Base-by-base conservation (phyloP, 1,140 invertebrate species). In the Formica exsecta region DNA sequence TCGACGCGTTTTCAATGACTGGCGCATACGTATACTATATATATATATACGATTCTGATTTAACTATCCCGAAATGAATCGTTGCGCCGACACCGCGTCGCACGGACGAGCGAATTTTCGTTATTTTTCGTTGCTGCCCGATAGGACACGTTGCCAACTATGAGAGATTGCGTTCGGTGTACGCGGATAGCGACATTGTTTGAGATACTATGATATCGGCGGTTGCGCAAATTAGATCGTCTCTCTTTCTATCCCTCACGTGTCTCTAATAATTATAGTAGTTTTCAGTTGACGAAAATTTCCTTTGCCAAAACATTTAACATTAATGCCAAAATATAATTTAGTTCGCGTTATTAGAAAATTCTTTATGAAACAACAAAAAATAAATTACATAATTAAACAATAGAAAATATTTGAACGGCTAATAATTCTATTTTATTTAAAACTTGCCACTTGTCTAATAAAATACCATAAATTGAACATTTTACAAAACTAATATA, bases 11-110 rank as follows among this genome's bases (percentile, higher is more conserved):
- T 90, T 89, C 92, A 86, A 83, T 83, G 79, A 90, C 71, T 85
- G 76, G 61, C 54, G 64, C 54, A 62, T 74, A 44, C 9, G 57
- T 77, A 32, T 32, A 32, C 3, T 32, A 32, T 32, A 32, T 32
- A 32, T 32, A 32, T 32, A 32, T 32, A 32, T 32, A 32, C 86
- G 86, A 65, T 62, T 61, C 71, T 54, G 86, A 87, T 93, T 91
- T 94, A 94, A 94, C 91, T 91, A 92, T 91, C 88, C 86, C 89
- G 92, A 91, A 94, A 94, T 94, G 94, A 94, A 94, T 94, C 89
- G 92, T 91, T 90, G 87, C 89, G 90, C 85, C 89, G 68, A 90
- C 91, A 87, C 65, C 59, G 85, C 76, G 91, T 93, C 90, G 80
- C 91, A 92, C 85, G 92, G 91, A 85, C 90, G 80, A 90, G 73